phyloP scores from a whole-genome alignment of 1,140 invertebrate genomes.

The Euura saliciscinereae region DNA sequence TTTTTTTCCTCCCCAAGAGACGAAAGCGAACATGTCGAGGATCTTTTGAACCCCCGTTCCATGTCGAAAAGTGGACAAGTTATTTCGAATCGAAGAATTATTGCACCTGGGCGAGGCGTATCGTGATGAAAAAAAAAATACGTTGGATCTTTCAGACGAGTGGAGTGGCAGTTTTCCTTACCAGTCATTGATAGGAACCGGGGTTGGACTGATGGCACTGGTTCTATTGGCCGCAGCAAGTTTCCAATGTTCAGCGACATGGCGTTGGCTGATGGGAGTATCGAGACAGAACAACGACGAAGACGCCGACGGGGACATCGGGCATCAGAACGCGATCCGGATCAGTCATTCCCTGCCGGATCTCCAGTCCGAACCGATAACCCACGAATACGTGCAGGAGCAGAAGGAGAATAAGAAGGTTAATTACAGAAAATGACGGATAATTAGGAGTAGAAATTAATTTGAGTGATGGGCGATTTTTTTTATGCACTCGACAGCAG shows the following conservation, averaged over 20 bases:
- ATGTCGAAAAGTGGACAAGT: too few relatives aligned
- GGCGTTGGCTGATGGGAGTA: slow-evolving; percentile 70
- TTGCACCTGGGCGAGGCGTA: too few relatives aligned
- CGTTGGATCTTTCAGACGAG: slow-evolving; percentile 46
- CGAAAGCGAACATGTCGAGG: too few relatives aligned
- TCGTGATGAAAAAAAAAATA: too few relatives aligned
- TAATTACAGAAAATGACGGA: slow-evolving; percentile 22
- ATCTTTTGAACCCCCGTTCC: too few relatives aligned
- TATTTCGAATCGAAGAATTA: too few relatives aligned
- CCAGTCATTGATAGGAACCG: slow-evolving; percentile 61
- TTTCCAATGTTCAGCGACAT: slow-evolving; percentile 73
- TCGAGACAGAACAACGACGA: slow-evolving; percentile 59
- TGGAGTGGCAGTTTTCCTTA: slow-evolving; percentile 57
- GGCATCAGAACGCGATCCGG: slow-evolving; percentile 70
- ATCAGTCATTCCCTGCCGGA: slow-evolving; percentile 79
- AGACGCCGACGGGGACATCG: slow-evolving; percentile 64
- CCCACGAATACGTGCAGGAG: slow-evolving; percentile 75
- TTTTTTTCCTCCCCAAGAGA: too few relatives aligned
- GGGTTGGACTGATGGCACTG: slow-evolving; percentile 68
- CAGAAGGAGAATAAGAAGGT: slow-evolving; percentile 75
- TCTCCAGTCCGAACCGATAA: slow-evolving; percentile 71
- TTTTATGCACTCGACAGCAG: slow-evolving; percentile 47
- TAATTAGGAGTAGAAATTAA: background rate
- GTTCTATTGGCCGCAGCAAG: slow-evolving; percentile 71
- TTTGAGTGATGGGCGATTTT: background rate